phyloP scores from a whole-genome alignment of 2,113 vertebrate species.

The Epinephelus fuscoguttatus region DNA sequence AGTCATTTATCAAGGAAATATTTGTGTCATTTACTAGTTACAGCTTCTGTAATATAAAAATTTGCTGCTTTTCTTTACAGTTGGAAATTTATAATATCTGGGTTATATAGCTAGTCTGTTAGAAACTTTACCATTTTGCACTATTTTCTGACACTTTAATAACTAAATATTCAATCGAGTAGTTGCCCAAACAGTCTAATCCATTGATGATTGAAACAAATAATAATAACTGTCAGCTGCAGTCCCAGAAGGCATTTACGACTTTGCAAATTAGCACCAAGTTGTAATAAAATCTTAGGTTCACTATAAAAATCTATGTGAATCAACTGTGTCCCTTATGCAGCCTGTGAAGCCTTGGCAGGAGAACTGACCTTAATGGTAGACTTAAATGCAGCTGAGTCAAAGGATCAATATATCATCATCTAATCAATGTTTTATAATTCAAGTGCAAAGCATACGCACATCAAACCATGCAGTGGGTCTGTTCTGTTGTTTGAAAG shows the following conservation, averaged over 20 bases:
- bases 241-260: not conserved
- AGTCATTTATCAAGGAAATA: not conserved
- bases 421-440: not conserved
- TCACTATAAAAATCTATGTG: not conserved
- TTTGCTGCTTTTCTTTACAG: too few relatives aligned
- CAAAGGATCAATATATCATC: not conserved
- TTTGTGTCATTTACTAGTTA: not conserved
- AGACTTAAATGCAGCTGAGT: too few relatives aligned
- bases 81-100: not conserved
- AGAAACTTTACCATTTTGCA: not conserved
- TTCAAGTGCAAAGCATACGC: not conserved
- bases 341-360: not conserved
- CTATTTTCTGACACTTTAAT: not conserved
- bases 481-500: not conserved
- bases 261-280: not conserved
- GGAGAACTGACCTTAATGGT: not conserved
- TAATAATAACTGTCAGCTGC: not conserved
- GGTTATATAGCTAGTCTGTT: not conserved
- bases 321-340: not conserved
- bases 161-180: too few relatives aligned
- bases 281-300: not conserved
- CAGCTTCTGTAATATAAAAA: not conserved
- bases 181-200: too few relatives aligned
- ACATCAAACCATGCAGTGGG: not conserved
- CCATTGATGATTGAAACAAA: too few relatives aligned